Base-by-base conservation (phyloP, 1,140 invertebrate genomes). In the Druon quercuslanigerum region DNA sequence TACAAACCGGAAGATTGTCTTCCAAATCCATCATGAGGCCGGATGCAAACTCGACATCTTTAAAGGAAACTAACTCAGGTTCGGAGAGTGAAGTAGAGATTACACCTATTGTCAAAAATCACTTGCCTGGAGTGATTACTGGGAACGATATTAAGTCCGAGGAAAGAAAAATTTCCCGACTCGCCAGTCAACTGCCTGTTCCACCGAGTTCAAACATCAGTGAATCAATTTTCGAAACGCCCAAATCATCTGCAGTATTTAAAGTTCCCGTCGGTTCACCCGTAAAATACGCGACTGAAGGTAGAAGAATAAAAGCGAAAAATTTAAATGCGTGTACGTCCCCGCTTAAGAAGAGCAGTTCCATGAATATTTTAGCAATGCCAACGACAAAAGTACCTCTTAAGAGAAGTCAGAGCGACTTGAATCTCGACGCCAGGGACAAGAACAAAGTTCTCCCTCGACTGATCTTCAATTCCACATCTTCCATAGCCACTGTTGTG, bases 81-180 rank as follows among this genome's bases (percentile, higher is more conserved):
- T 89, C 88, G 0, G 90, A 91, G 46, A 89, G 86, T 60, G 91
- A 91, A 52, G 83, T 87, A 19, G 90, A 91, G 75, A 90, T 92
- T n/a, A 91, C 90, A 25, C 91, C 91, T 0, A 90, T 91, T 13
- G 85, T 91, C 0, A 91, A 91, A 72, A 87, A 77, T 70, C 87
- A 87, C 25, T 72, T 84, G 12, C 75, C 87, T 1, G 85, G 86
- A 6, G 83, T 88, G 16, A 84, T 89, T 19, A 72, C 82, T 0
- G 86, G 84, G 2, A 79, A 78, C 50, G 76, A 83, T 71, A 82
- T 86, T 20, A 82, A 78, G 2, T 83, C 79, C 0, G 74, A 82
- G 0, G 81, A 85, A 50, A 82, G 70, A 78, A 71, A 52, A 77
- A 57, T 12, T 19, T 52, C n/a, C 17, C 8, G 40, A 16, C 1